These are phyloP conservation scores for Spheniscus humboldti DNA, from an alignment of 2,797 vertebrate species.

Conservation along the genomic window DNA sequence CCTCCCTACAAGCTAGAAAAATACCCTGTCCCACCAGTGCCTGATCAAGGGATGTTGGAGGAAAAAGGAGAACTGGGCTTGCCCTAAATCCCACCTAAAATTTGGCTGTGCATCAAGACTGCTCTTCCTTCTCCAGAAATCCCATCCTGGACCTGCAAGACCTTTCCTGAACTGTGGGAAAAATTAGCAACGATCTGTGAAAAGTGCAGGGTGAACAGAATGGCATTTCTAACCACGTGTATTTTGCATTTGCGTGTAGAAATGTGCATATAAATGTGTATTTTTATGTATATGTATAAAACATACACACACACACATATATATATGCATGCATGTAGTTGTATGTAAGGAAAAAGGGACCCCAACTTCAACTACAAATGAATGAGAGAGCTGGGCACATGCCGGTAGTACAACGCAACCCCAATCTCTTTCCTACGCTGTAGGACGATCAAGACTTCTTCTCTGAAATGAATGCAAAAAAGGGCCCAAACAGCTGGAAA, in stretches of 20 bases:
- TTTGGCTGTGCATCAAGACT: not conserved
- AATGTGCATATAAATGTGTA: not conserved
- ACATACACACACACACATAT: not conserved
- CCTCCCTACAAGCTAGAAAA: not conserved
- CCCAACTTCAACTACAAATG: not conserved
- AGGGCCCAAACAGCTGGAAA: constrained; percentile 1
- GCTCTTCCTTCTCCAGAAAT: not conserved
- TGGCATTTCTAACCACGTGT: not conserved
- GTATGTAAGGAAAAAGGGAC: not conserved
- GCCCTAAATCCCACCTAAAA: not conserved
- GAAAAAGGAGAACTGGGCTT: not conserved
- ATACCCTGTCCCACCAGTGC: not conserved
- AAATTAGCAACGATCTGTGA: not conserved
- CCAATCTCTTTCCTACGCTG: not conserved
- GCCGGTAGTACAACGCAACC: not conserved
- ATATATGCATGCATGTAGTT: not conserved
- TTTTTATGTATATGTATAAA: constrained; percentile 1
- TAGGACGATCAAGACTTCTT: not conserved
- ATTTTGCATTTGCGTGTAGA: not conserved
- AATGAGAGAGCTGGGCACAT: not conserved
- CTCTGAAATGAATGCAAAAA: not conserved
- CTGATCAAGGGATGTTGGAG: not conserved
- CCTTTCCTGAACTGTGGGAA: not conserved
- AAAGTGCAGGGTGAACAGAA: not conserved
- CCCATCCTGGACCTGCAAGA: not conserved